A percentile compares a stretch with the other conserved stretches of the same genome.
Evolutionary conservation across 64 coral and sea anemone genomes (phyloP).

Genomic region (Catalaphyllia jardinei): DNA sequence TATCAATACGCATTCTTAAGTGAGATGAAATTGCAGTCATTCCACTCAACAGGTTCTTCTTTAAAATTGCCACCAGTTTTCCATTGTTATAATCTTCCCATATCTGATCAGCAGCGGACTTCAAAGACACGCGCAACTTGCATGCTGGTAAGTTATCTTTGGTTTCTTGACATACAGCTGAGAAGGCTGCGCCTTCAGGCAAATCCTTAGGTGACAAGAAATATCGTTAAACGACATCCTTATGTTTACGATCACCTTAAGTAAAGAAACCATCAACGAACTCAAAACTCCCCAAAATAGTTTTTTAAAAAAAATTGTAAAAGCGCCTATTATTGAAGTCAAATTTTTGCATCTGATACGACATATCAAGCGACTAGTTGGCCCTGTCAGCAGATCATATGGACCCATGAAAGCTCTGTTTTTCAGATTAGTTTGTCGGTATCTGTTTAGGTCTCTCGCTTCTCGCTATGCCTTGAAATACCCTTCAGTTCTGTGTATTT

Average conservation of each 20-base stretch:
- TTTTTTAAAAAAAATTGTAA: too few relatives aligned
- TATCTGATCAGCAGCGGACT: slow-evolving; percentile 34
- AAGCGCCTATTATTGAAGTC: too few relatives aligned
- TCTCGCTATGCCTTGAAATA: too few relatives aligned
- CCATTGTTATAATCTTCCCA: slow-evolving; percentile 30
- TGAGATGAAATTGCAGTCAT: background rate
- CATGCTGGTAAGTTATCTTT: slow-evolving; percentile 21
- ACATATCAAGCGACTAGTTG: too few relatives aligned
- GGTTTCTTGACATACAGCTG: slow-evolving; percentile 21
- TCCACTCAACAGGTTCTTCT: slow-evolving; percentile 5
- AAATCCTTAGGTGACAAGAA: slow-evolving; percentile 3
- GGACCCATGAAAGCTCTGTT: too few relatives aligned
- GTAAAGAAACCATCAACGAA: too few relatives aligned
- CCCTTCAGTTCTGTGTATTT: too few relatives aligned
- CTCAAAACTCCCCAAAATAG: too few relatives aligned
- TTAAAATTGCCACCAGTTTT: slow-evolving; percentile 14
- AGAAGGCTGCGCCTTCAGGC: slow-evolving; percentile 32
- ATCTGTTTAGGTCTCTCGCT: too few relatives aligned
- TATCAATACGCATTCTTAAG: slow-evolving; percentile 14
- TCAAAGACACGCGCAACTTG: slow-evolving; percentile 37
- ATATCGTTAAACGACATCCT: background rate
- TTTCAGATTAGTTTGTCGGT: too few relatives aligned
- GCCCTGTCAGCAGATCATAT: too few relatives aligned
- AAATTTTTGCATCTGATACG: too few relatives aligned
- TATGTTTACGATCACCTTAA: background rate